Evolutionary conservation across 2,113 vertebrate genomes (phyloP).

Genomic region (Phaethon lepturus): DNA sequence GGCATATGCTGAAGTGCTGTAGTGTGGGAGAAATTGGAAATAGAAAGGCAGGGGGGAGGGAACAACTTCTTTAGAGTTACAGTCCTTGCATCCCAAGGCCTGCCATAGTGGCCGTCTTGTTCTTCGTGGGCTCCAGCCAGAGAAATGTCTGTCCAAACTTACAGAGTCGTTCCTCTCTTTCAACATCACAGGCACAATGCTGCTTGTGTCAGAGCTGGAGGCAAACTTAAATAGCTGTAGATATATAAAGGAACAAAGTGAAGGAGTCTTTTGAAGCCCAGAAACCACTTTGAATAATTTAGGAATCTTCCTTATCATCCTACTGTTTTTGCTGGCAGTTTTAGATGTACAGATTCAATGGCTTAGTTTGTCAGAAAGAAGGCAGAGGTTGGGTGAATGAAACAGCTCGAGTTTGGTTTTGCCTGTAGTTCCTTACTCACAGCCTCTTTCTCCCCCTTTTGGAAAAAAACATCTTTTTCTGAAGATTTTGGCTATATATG

Average conservation of each 20-base stretch:
- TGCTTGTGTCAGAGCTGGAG: conserved; percentile 38
- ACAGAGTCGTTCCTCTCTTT: background rate
- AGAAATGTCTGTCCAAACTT: background rate
- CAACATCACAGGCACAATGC: conserved; percentile 41
- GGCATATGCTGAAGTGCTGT: background rate
- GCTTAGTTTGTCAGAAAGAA: background rate
- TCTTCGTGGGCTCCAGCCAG: background rate
- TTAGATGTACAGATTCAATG: conserved; percentile 23
- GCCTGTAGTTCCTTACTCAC: background rate
- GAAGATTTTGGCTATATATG: background rate
- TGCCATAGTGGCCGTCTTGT: background rate
- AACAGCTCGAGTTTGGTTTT: background rate
- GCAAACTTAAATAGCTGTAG: conserved; percentile 50
- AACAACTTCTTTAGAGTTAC: background rate
- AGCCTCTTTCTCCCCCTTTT: background rate
- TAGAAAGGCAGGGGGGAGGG: background rate
- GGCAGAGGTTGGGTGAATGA: background rate
- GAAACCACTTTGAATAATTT: conserved; percentile 67
- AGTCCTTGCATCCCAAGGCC: background rate
- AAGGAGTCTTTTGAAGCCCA: conserved; percentile 63
- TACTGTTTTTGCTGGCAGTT: conserved; percentile 20
- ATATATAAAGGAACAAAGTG: conserved; percentile 66
- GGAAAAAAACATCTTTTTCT: background rate
- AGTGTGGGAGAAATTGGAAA: background rate
- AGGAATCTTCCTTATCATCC: conserved; percentile 45